Conservation (phyloP, 2,797 vertebrate species). For the Coccyzus lansbergi region DNA sequence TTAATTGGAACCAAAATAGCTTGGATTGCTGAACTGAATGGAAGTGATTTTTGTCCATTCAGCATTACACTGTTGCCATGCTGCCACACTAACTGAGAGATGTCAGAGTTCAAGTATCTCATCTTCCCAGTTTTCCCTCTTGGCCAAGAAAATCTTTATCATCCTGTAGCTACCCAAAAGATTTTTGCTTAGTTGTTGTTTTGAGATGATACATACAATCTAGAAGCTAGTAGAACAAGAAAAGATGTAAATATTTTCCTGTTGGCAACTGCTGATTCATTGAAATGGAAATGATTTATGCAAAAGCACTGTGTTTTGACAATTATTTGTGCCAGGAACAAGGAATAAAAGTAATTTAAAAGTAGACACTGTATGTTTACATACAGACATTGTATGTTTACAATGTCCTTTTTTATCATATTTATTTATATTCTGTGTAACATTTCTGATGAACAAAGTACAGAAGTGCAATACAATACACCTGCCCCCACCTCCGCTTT, state of each 20-base stretch:
- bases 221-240: neutral
- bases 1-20: conserved; percentile 37
- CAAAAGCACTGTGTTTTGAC: neutral
- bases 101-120: neutral
- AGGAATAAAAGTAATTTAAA: conserved; percentile 26
- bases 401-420: conserved; percentile 14
- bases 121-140: neutral
- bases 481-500: neutral
- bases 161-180: neutral
- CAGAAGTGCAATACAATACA: neutral
- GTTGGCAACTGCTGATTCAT: neutral
- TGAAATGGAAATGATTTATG: conserved; percentile 41
- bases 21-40: conserved; percentile 7
- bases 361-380: neutral
- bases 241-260: conserved; percentile 41
- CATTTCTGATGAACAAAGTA: neutral
- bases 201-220: neutral
- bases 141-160: neutral
- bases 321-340: neutral
- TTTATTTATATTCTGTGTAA: conserved; percentile 2
- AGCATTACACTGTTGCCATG: neutral
- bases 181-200: conserved; percentile 15
- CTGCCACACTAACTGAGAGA: neutral
- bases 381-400: neutral
- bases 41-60: conserved; percentile 4